Evolutionary conservation across 2,888 invertebrate genomes (phyloP), one percentile per base, ranked within the genome.

Genomic region (Drosophila atripex): DNA sequence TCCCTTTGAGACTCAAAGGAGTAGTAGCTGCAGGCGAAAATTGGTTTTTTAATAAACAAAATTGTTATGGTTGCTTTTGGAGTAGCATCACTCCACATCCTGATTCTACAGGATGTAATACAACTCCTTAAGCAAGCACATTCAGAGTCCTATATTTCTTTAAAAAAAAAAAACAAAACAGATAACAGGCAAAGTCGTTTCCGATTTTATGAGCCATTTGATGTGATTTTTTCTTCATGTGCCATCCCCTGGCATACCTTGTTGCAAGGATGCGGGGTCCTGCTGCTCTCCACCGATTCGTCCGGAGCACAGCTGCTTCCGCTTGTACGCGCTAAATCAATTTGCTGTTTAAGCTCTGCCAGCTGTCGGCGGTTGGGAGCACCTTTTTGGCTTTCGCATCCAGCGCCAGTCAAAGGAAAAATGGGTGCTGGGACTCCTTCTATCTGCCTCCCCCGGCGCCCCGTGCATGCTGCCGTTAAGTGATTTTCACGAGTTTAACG

Each of bases 281-380:
- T 18, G 18, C 18, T 18, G 18, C 18, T 18, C 18, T 59, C 61
- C 35, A 30, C 52, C 28, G 65, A 52, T 65, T 65, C 52, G 28
- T 45, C 52, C 65, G 45, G 66, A 32, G 52, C 70, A 56, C 82
- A 71, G 86, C 60, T 74, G 71, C 69, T 86, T 86, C 73, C 86
- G 77, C 76, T 84, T 86, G 85, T 85, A 80, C 87, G 87, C 86
- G 84, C 79, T 87, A 89, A 88, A 88, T 88, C 89, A 88, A 87
- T 87, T 89, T 89, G 75, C 70, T 72, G 73, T 76, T 86, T 76
- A 80, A 87, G 77, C 56, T 66, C 69, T 58, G 53, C 56, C 57
- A 58, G 63, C 69, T 56, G 61, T 65, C 58, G 53, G 51, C 69
- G 66, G 54, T 56, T 54, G 50, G 56, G 49, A 58, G 51, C 77